Percentiles rank a stretch among this genome's conserved stretches.
phyloP scores from a whole-genome alignment of 35 echinoderm and acorn worm species.

The Acanthaster planci region DNA sequence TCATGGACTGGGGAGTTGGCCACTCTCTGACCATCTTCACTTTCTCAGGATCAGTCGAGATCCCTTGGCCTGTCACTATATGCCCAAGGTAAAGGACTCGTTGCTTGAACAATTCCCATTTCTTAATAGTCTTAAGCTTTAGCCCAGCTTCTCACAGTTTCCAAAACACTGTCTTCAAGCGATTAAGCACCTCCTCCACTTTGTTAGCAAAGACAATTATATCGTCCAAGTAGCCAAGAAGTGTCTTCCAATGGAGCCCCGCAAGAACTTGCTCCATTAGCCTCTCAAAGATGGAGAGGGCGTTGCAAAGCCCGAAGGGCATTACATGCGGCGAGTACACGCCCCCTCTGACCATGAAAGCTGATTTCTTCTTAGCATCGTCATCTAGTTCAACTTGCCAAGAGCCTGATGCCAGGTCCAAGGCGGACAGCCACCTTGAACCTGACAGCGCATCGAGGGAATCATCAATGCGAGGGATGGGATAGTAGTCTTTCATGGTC shows the following conservation, averaged over 20 bases:
- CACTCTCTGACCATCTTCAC: constrained; percentile 2
- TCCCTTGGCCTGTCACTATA: constrained; percentile 33
- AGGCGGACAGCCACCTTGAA: constrained; percentile 28
- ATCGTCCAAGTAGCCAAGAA: constrained; percentile 29
- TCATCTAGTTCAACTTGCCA: constrained; percentile 70
- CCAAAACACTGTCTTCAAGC: background rate
- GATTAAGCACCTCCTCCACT: background rate
- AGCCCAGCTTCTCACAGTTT: constrained; percentile 23
- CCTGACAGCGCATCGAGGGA: constrained; percentile 35
- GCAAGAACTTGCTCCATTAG: constrained; percentile 20
- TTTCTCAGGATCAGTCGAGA: constrained; percentile 47
- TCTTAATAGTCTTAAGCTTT: constrained; percentile 45
- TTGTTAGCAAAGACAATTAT: constrained; percentile 17
- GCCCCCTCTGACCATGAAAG: constrained; percentile 13
- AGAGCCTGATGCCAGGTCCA: constrained; percentile 42
- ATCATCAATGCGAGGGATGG: constrained; percentile 59
- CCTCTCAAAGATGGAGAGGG: constrained; percentile 49
- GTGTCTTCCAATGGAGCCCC: constrained; percentile 30
- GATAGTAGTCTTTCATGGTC: constrained; percentile 48
- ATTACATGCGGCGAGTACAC: background rate
- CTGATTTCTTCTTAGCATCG: constrained; percentile 33
- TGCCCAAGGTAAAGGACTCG: constrained; percentile 38
- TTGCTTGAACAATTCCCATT: constrained; percentile 37
- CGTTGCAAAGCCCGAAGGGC: constrained; percentile 53
- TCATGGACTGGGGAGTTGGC: background rate